Conservation (phyloP, 2,113 vertebrate genomes). For the Triplophysa tibetana region DNA sequence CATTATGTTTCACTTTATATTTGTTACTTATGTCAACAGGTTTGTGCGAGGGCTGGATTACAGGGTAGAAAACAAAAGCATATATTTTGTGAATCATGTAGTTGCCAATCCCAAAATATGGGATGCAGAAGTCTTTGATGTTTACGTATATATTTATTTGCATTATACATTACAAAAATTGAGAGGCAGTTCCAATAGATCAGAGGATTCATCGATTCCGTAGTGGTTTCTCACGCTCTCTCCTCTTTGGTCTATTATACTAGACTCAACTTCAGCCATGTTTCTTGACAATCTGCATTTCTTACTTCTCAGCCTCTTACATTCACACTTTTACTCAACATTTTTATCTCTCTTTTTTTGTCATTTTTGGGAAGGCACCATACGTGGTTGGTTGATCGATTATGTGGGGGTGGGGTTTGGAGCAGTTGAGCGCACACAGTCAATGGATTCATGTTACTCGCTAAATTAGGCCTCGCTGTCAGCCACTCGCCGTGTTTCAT, state of each 20-base stretch:
- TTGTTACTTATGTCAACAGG: no score
- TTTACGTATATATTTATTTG: conserved; percentile 15
- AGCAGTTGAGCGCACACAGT: conserved; percentile 31
- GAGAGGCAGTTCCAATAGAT: conserved; percentile 60
- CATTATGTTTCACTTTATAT: no score
- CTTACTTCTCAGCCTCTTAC: conserved; percentile 57
- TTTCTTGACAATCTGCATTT: conserved; percentile 48
- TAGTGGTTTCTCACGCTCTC: conserved; percentile 46
- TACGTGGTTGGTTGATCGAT: conserved; percentile 62
- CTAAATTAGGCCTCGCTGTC: conserved; percentile 65
- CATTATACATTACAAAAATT: conserved; percentile 60
- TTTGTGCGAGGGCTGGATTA: no score
- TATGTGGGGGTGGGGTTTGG: conserved; percentile 50
- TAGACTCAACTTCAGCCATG: conserved; percentile 48
- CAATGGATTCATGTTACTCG: conserved; percentile 54
- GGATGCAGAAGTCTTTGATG: conserved; percentile 42
- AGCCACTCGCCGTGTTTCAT: conserved; percentile 62
- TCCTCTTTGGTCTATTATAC: conserved; percentile 10
- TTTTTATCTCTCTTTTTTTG: conserved; percentile 13
- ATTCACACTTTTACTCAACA: background rate
- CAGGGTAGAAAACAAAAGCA: no score
- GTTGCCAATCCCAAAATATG: conserved; percentile 17
- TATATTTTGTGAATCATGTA: background rate
- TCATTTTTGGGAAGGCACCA: conserved; percentile 43
- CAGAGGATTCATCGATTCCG: conserved; percentile 49